Conservation (phyloP, 2,113 vertebrate species). For the Bungarus multicinctus region DNA sequence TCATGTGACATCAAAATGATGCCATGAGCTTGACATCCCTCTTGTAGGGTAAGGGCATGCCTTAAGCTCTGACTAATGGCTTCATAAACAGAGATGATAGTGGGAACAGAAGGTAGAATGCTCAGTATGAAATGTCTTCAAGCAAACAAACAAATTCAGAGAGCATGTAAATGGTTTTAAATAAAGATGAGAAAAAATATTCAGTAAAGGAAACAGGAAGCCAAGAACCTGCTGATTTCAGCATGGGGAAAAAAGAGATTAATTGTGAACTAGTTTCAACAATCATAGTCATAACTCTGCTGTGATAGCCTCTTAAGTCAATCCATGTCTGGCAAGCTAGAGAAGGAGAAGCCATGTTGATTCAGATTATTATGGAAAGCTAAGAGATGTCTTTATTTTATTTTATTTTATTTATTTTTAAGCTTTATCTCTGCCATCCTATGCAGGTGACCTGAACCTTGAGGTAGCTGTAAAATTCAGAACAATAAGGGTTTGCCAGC, state of each 20-base stretch:
- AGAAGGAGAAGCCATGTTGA: neutral
- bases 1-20: no score
- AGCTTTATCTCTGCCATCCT: neutral
- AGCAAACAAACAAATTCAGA: neutral
- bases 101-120: neutral
- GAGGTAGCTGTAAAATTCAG: neutral
- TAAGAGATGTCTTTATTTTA: neutral
- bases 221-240: neutral
- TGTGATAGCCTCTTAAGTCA: slow-evolving; percentile 6
- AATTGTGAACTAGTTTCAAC: neutral
- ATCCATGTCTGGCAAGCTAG: neutral
- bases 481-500: neutral
- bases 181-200: neutral
- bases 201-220: neutral
- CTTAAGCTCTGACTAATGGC: neutral
- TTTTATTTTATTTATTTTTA: slow-evolving; percentile 18
- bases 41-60: neutral
- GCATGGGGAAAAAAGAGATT: neutral
- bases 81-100: neutral
- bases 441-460: fast-evolving
- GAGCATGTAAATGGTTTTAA: neutral
- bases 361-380: neutral
- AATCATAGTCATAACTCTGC: slow-evolving; percentile 8
- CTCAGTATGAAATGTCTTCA: neutral
- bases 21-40: no score